Evolutionary conservation across 30 jellyfish, hydroid and myxozoan genomes (phyloP).

Genomic region (Turritopsis rubra): DNA sequence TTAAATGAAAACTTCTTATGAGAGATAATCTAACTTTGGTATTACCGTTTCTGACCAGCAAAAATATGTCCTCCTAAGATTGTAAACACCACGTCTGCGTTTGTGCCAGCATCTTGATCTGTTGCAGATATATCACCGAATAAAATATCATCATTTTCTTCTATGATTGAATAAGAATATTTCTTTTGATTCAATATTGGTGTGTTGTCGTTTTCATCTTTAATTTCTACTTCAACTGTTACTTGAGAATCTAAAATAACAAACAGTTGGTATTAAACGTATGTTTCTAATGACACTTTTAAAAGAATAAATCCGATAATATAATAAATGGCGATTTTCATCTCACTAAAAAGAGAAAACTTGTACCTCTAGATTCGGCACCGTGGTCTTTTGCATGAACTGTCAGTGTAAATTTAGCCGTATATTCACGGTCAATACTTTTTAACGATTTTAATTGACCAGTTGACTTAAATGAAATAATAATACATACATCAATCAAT

Average conservation of each 20-base stretch:
- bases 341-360: neutral
- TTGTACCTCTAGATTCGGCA: conserved; percentile 26
- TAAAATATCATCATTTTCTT: neutral
- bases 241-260: conserved; percentile 16
- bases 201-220: conserved; percentile 70
- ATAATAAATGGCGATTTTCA: no score
- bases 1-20: no score
- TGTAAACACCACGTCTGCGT: conserved; percentile 50
- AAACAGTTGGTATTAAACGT: neutral
- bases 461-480: conserved; percentile 6
- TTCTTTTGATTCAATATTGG: conserved; percentile 35
- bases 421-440: conserved; percentile 10
- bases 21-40: no score
- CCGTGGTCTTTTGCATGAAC: conserved; percentile 64
- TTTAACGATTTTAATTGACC: conserved; percentile 20
- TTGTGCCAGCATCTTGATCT: conserved; percentile 73
- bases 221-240: conserved; percentile 31
- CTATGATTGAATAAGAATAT: neutral
- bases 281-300: no score
- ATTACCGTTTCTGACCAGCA: conserved; percentile 2
- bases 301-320: no score
- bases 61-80: conserved; percentile 7
- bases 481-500: neutral
- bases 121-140: conserved; percentile 49
- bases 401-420: neutral